Evolutionary conservation across 2,888 invertebrate species (phyloP).

Genomic region (Sepioteuthis lessoniana): DNA sequence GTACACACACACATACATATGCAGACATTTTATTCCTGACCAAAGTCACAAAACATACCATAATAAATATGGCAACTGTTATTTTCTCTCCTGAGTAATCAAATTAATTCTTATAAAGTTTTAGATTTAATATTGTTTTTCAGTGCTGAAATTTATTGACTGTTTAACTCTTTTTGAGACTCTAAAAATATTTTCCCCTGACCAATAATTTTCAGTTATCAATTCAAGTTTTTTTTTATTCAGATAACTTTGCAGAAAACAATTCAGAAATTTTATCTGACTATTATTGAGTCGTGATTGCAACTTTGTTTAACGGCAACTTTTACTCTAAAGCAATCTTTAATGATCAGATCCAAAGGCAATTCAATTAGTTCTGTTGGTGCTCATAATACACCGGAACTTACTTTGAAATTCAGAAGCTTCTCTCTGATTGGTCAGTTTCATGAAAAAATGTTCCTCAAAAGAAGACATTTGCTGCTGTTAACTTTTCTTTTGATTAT

Average conservation of each 20-base stretch:
- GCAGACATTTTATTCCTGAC: background rate
- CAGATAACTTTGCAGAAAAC: background rate
- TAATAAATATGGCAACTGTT: background rate
- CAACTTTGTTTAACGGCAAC: background rate
- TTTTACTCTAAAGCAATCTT: background rate
- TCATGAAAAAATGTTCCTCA: background rate
- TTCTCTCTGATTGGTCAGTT: background rate
- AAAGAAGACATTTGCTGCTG: background rate
- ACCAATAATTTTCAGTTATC: background rate
- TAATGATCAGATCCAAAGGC: background rate
- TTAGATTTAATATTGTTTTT: background rate
- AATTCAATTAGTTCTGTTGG: background rate
- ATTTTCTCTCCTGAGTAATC: background rate
- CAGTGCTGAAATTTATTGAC: background rate
- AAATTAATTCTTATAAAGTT: too few relatives aligned
- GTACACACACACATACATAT: too few relatives aligned
- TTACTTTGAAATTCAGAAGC: background rate
- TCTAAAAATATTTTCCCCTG: background rate
- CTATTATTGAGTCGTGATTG: background rate
- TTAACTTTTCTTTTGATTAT: background rate
- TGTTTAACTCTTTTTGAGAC: background rate
- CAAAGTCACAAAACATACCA: background rate
- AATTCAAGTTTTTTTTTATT: background rate
- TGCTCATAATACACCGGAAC: background rate
- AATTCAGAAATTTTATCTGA: background rate